phyloP scores from a whole-genome alignment of 2,113 vertebrate genomes.

The Nematolebias whitei region DNA sequence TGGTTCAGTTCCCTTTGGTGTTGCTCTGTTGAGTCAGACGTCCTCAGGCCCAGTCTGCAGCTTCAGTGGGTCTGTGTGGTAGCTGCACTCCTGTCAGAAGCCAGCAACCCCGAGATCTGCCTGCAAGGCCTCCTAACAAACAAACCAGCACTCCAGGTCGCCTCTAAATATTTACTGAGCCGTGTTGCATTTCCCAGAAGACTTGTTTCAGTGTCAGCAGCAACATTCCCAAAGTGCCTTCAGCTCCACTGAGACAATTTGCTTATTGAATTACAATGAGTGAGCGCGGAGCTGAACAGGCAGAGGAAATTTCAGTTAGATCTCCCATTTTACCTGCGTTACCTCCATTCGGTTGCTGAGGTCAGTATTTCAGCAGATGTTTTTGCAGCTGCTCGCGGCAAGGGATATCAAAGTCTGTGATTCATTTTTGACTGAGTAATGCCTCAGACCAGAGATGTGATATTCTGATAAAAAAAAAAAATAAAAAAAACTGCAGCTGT shows the following conservation, averaged over 20 bases:
- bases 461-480: too few relatives aligned
- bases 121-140: neutral
- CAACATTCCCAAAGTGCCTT: neutral
- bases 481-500: too few relatives aligned
- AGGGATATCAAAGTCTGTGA: too few relatives aligned
- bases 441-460: too few relatives aligned
- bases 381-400: neutral
- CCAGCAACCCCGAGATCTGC: neutral
- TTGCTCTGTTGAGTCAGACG: constrained; percentile 30
- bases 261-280: neutral
- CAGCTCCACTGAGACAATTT: neutral
- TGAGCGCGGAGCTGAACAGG: neutral
- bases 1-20: constrained; percentile 23
- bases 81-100: neutral
- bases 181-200: neutral
- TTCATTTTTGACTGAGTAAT: too few relatives aligned
- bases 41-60: constrained; percentile 22
- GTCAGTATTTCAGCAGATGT: neutral
- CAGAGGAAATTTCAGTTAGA: neutral
- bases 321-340: neutral
- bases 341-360: neutral
- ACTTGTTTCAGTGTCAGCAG: neutral
- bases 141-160: neutral
- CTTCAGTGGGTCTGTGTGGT: constrained; percentile 6
- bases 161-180: constrained; percentile 5